Percentiles rank a stretch among this genome's conserved stretches.
phyloP scores from a whole-genome alignment of 2,797 vertebrate genomes.

The Darevskia nairensis region DNA sequence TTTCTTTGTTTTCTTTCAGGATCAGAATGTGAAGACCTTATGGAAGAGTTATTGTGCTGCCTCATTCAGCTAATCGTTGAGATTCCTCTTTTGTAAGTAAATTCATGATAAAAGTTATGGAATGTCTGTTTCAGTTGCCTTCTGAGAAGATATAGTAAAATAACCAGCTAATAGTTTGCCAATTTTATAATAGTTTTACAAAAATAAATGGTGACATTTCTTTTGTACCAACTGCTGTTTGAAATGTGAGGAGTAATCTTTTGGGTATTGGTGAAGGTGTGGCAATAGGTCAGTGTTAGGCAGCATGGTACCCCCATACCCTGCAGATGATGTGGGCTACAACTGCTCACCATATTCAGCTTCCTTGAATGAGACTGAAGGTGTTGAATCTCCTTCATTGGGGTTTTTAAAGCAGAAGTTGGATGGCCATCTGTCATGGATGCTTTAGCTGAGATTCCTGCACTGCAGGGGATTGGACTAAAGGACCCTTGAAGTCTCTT shows the following conservation, averaged over 20 bases:
- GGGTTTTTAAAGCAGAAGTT: no score
- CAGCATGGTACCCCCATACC: no score
- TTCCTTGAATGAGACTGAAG: no score
- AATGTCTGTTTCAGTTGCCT: background rate
- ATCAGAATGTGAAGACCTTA: conserved; percentile 87
- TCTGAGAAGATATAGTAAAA: background rate
- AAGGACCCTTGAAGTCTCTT: no score
- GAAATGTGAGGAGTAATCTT: background rate
- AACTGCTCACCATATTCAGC: no score
- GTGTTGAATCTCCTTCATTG: no score
- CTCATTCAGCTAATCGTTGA: conserved; percentile 96
- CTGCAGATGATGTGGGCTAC: no score
- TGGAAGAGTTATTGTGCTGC: conserved; percentile 94
- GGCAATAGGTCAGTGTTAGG: background rate
- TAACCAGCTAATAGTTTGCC: background rate
- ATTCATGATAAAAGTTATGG: background rate
- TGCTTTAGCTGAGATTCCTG: no score
- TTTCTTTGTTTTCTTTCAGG: conserved; percentile 73
- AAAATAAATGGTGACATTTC: background rate
- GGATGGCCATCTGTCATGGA: no score
- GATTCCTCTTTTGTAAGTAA: conserved; percentile 93
- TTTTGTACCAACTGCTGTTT: background rate
- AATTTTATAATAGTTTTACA: background rate
- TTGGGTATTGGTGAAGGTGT: background rate
- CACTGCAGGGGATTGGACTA: no score